Conservation (phyloP, 1,140 invertebrate species). For the Triops cancriformis region DNA sequence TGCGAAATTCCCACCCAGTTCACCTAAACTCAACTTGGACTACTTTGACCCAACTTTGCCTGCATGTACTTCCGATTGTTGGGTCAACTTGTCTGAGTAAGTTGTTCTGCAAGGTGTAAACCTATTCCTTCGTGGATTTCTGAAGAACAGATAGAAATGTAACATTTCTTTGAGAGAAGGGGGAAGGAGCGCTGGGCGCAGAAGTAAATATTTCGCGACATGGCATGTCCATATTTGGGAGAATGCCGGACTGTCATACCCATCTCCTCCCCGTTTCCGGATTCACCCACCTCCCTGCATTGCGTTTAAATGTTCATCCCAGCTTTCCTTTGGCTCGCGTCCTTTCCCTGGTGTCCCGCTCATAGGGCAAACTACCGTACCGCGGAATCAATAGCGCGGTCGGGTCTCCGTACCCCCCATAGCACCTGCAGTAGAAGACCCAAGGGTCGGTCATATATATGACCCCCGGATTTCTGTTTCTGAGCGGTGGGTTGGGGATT, state of each 20-base stretch:
- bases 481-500: neutral
- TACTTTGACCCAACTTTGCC: too few species aligned
- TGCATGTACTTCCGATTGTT: too few species aligned
- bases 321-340: neutral
- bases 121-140: too few species aligned
- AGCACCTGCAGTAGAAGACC: neutral
- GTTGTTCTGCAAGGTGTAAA: too few species aligned
- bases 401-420: neutral
- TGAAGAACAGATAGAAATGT: too few species aligned
- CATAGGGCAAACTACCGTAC: neutral
- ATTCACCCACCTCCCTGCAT: neutral
- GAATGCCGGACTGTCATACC: neutral
- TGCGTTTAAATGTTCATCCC: constrained; percentile 1
- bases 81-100: too few species aligned
- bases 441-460: neutral
- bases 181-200: too few species aligned
- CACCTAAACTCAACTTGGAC: too few species aligned
- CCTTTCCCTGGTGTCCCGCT: neutral
- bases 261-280: neutral
- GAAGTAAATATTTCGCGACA: neutral
- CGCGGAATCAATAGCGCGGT: neutral
- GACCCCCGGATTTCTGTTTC: neutral
- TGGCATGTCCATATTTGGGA: neutral
- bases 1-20: too few species aligned
- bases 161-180: too few species aligned